Conservation (phyloP, 2,113 vertebrate species). For the Polypterus bichir region DNA sequence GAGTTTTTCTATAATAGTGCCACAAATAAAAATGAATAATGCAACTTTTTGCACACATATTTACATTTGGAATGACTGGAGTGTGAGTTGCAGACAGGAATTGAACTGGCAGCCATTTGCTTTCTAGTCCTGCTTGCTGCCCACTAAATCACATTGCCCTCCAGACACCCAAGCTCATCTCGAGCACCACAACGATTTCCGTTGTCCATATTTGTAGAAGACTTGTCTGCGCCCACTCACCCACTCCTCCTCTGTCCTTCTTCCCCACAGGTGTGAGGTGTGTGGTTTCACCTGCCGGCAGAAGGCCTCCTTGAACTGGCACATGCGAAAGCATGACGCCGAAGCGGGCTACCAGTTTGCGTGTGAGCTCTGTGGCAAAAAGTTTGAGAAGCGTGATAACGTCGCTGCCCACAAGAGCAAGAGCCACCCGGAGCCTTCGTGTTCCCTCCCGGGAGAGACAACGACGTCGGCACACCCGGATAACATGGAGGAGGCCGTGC, state of each 20-base stretch:
- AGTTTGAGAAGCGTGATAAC: conserved; percentile 65
- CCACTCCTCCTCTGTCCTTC: fast-evolving
- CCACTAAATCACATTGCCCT: background rate
- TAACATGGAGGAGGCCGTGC: no score
- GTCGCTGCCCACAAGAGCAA: conserved; percentile 61
- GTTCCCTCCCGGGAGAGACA: background rate
- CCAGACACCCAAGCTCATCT: background rate
- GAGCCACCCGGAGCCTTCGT: conserved; percentile 39
- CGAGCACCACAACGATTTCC: background rate
- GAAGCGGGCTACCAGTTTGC: conserved; percentile 52
- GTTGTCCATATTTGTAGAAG: background rate
- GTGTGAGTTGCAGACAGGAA: no score
- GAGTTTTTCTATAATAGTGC: no score
- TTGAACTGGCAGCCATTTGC: background rate
- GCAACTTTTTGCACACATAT: no score
- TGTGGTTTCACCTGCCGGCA: conserved; percentile 71
- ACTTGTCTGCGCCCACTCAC: background rate
- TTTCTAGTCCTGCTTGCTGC: no score
- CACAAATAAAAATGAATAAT: no score
- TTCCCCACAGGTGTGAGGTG: conserved; percentile 54
- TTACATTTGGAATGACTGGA: no score
- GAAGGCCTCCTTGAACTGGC: conserved; percentile 75
- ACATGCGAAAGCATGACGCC: conserved; percentile 58
- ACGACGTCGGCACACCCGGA: no score
- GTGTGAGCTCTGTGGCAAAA: conserved; percentile 60